Evolutionary conservation across 1,140 invertebrate species (phyloP).

Genomic region (Drosophila bipectinata): DNA sequence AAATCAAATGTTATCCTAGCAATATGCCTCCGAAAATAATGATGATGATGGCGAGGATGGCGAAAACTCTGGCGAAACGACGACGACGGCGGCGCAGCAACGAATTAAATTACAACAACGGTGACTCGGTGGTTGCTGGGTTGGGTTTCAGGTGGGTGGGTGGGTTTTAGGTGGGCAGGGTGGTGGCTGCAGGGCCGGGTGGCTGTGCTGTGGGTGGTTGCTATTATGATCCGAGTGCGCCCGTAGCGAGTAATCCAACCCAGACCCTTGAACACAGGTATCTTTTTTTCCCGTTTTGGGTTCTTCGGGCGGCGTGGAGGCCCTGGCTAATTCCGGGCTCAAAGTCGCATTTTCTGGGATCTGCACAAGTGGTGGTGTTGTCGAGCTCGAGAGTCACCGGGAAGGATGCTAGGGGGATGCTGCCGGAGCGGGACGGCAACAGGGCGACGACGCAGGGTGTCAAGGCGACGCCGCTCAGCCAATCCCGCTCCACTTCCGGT

Average conservation of each 20-base stretch:
- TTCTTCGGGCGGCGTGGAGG: conserved; percentile 37
- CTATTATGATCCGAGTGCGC: conserved; percentile 68
- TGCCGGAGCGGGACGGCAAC: conserved; percentile 56
- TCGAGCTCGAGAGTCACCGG: no score
- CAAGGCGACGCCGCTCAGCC: conserved; percentile 72
- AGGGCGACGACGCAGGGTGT: conserved; percentile 45
- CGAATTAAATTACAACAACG: conserved; percentile 78
- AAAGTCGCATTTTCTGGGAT: conserved; percentile 79
- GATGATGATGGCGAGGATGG: conserved; percentile 37
- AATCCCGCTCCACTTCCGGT: conserved; percentile 64
- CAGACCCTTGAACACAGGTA: conserved; percentile 42
- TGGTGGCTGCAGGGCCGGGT: conserved; percentile 23
- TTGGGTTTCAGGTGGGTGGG: conserved; percentile 29
- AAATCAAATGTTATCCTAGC: conserved; percentile 84
- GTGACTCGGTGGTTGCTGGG: conserved; percentile 35
- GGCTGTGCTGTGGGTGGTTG: conserved; percentile 32
- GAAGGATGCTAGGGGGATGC: conserved; percentile 5
- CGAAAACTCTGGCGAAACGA: conserved; percentile 31
- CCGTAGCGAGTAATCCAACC: conserved; percentile 77
- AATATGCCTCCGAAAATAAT: conserved; percentile 84
- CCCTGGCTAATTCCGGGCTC: conserved; percentile 76
- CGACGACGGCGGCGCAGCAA: conserved; percentile 73
- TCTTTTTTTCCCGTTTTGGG: not conserved
- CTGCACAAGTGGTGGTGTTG: conserved; percentile 67
- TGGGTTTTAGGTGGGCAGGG: conserved; percentile 2